Conservation (phyloP, 2,797 vertebrate species). For the Phalloptychus januarius region DNA sequence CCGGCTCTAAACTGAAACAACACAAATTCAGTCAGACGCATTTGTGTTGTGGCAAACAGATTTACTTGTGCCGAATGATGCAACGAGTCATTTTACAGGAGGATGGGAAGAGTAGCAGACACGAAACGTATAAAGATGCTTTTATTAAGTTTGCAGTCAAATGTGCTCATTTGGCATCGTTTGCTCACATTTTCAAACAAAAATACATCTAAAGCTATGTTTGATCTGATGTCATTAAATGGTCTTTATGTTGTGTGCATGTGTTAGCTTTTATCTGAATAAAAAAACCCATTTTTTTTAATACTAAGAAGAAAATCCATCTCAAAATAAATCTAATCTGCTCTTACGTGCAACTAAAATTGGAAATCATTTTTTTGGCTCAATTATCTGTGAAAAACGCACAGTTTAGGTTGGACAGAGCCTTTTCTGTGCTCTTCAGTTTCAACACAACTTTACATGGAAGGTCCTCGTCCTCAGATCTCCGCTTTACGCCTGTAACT, state of each 20-base stretch:
- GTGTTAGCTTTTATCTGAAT: not conserved
- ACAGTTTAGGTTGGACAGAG: conserved; percentile 50
- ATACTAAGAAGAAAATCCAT: not conserved
- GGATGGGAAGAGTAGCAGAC: not conserved
- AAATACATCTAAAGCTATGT: not conserved
- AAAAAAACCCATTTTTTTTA: not conserved
- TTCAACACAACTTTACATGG: conserved; percentile 57
- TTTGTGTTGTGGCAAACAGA: not conserved
- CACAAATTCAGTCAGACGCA: not conserved
- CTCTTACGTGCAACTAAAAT: not conserved
- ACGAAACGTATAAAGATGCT: not conserved
- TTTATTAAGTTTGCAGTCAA: too few relatives aligned
- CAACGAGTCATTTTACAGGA: not conserved
- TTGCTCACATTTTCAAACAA: not conserved
- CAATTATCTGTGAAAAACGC: not conserved
- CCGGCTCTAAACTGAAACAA: not conserved
- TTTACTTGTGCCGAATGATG: not conserved
- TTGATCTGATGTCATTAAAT: not conserved
- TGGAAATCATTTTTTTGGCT: not conserved
- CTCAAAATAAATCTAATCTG: not conserved
- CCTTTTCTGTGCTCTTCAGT: conserved; percentile 26
- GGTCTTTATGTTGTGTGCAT: not conserved
- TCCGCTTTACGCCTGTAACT: conserved; percentile 33
- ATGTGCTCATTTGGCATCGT: not conserved
- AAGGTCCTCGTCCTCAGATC: conserved; percentile 12